A percentile compares a stretch with the other conserved stretches of the same genome.
Conservation (phyloP, 2,797 vertebrate genomes). For the Tympanoctomys barrerae region DNA sequence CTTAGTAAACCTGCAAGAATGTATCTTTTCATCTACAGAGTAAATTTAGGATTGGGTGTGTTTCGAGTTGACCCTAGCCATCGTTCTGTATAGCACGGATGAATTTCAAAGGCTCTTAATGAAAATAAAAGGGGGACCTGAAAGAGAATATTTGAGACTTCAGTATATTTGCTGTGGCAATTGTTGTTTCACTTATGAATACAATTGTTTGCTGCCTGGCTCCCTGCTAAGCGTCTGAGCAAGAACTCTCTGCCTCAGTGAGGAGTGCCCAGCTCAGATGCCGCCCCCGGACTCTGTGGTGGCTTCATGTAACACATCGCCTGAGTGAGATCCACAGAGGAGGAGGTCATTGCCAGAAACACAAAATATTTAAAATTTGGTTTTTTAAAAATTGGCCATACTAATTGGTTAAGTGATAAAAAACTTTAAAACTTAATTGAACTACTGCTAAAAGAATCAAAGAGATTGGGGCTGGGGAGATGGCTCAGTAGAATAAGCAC, state of each 20-base stretch:
- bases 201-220: slow-evolving; percentile 72
- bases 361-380: slow-evolving; percentile 62
- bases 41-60: slow-evolving; percentile 56
- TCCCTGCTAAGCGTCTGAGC: slow-evolving; percentile 66
- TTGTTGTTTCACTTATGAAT: slow-evolving; percentile 79
- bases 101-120: slow-evolving; percentile 76
- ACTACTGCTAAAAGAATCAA: slow-evolving; percentile 20
- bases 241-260: slow-evolving; percentile 54
- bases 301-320: slow-evolving; percentile 57
- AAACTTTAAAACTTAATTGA: slow-evolving; percentile 72
- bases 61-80: slow-evolving; percentile 67
- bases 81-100: slow-evolving; percentile 71
- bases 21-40: slow-evolving; percentile 76
- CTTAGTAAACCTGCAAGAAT: slow-evolving; percentile 56
- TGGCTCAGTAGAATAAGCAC: too few relatives aligned
- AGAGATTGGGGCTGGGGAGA: too few relatives aligned
- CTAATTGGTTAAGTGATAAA: slow-evolving; percentile 77
- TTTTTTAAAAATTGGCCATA: slow-evolving; percentile 46
- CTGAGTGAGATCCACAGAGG: slow-evolving; percentile 77
- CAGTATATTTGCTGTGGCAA: slow-evolving; percentile 81
- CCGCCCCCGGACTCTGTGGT: slow-evolving; percentile 1
- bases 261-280: neutral
- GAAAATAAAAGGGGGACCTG: slow-evolving; percentile 79
- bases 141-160: slow-evolving; percentile 80
- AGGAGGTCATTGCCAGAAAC: slow-evolving; percentile 63